Conservation (phyloP, 1,140 invertebrate species). For the Paramacrobiotus metropolitanus region DNA sequence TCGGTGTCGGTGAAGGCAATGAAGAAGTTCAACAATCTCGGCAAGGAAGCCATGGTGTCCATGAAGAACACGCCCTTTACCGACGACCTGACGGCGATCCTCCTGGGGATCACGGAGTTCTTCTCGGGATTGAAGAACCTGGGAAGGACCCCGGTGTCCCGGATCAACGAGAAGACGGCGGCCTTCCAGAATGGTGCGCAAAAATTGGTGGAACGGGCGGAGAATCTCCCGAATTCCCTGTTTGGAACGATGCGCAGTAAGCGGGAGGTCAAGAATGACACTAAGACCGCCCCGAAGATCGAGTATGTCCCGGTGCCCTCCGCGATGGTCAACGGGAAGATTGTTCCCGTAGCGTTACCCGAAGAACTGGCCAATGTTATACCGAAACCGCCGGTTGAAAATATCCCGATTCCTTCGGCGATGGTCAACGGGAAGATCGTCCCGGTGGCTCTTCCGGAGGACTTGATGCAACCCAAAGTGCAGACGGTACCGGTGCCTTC, state of each 20-base stretch:
- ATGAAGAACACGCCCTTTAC: not conserved
- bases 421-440: no score
- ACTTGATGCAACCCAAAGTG: no score
- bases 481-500: no score
- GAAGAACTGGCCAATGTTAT: no score
- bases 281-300: no score
- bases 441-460: no score
- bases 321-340: no score
- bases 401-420: no score
- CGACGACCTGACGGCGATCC: not conserved
- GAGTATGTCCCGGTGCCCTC: no score
- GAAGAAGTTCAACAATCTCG: not conserved
- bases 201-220: not conserved
- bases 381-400: no score
- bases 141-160: not conserved
- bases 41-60: not conserved
- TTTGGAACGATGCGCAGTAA: conserved; percentile 1
- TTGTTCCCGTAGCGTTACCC: no score
- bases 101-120: not conserved
- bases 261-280: not conserved
- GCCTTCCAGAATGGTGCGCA: not conserved
- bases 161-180: not conserved
- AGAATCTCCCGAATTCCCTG: not conserved
- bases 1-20: not conserved
- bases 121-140: not conserved